These are phyloP conservation scores for Aplysina aerophoba DNA, from an alignment of 37 sponge, comb jelly and placozoan species.

Conservation along the genomic window DNA sequence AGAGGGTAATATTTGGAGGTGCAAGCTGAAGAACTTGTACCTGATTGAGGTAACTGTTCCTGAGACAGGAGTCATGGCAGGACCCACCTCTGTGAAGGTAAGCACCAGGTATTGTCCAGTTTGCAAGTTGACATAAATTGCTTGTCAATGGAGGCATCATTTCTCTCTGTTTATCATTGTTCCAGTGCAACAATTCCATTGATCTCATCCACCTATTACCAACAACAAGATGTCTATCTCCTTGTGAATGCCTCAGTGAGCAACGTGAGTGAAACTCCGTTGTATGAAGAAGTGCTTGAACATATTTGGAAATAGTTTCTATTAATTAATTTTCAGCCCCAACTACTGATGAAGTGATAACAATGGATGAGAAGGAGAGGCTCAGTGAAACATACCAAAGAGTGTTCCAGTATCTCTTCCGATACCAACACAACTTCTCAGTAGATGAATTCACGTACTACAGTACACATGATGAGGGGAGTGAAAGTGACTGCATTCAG, in stretches of 20 bases:
- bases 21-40: constrained; percentile 53
- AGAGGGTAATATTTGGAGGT: constrained; percentile 63
- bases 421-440: constrained; percentile 5
- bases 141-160: neutral
- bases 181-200: neutral
- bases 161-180: neutral
- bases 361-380: constrained; percentile 68
- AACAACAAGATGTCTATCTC: neutral
- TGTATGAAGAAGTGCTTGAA: neutral
- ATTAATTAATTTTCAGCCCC: neutral
- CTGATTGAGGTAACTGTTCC: constrained; percentile 65
- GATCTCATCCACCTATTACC: neutral
- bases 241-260: neutral
- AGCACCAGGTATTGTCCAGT: no score
- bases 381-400: constrained; percentile 57
- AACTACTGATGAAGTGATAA: neutral
- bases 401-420: constrained; percentile 69
- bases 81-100: no score
- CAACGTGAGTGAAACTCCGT: neutral
- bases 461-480: constrained; percentile 26
- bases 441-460: constrained; percentile 62
- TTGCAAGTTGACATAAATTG: neutral
- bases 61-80: neutral
- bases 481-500: constrained; percentile 38
- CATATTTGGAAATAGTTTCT: neutral